phyloP scores from a whole-genome alignment of 1,140 invertebrate species.

The Drosophila baimaii region DNA sequence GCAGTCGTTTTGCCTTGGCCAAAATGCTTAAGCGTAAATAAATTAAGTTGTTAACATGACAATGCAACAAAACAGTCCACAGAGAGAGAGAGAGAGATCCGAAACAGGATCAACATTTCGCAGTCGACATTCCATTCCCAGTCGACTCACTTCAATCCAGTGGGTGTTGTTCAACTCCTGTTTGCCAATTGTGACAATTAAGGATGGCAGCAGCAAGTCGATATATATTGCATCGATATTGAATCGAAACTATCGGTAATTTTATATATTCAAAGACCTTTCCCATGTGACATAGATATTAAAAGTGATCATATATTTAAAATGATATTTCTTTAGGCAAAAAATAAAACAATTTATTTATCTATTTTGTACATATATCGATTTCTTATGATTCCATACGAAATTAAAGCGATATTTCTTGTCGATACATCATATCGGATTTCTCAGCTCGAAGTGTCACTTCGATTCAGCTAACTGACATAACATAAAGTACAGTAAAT shows the following conservation, averaged over 20 bases:
- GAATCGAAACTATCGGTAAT: neutral
- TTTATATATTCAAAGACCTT: neutral
- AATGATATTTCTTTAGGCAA: no score
- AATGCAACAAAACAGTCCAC: constrained; percentile 69
- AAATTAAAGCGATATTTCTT: neutral
- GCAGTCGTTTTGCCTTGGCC: constrained; percentile 41
- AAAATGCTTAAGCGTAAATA: constrained; percentile 68
- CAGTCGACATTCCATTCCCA: constrained; percentile 24
- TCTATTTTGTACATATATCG: neutral
- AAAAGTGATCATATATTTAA: no score
- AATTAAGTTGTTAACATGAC: constrained; percentile 83
- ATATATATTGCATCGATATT: neutral
- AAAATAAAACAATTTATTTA: neutral
- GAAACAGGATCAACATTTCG: constrained; percentile 30
- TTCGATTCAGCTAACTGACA: constrained; percentile 20
- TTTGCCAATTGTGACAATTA: constrained; percentile 6
- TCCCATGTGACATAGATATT: neutral
- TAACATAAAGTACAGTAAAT: constrained; percentile 34
- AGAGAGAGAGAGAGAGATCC: constrained; percentile 3
- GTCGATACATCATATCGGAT: neutral
- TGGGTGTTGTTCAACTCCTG: constrained; percentile 35
- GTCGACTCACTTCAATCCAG: constrained; percentile 9
- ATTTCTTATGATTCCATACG: neutral
- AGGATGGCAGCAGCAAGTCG: neutral
- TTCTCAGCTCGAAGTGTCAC: constrained; percentile 22